phyloP scores from a whole-genome alignment of 2,888 invertebrate species.

The Agrilus cyanescens region DNA sequence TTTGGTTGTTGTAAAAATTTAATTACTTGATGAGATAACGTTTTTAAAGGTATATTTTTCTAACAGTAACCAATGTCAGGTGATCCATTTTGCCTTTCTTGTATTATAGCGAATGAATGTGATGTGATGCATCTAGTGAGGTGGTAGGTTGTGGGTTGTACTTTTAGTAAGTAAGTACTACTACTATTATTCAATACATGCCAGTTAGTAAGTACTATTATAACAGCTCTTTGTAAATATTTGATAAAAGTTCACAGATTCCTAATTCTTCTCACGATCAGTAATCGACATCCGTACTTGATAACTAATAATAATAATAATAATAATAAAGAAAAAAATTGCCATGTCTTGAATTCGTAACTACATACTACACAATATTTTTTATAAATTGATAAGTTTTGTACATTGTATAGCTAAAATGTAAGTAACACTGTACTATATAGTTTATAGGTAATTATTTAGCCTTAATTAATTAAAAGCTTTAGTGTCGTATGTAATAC shows the following conservation, averaged over 20 bases:
- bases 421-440: too few relatives aligned
- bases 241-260: not conserved
- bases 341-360: constrained; percentile 14
- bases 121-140: constrained; percentile 22
- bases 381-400: constrained; percentile 35
- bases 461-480: not conserved
- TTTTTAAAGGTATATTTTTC: constrained; percentile 13
- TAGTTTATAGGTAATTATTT: not conserved
- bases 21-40: constrained; percentile 7
- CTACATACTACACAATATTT: constrained; percentile 32
- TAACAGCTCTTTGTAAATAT: not conserved
- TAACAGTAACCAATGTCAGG: constrained; percentile 26
- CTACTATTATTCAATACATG: constrained; percentile 18
- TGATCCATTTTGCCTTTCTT: constrained; percentile 36
- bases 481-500: too few relatives aligned
- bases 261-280: not conserved
- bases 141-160: constrained; percentile 27
- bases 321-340: constrained; percentile 5
- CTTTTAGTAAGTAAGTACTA: constrained; percentile 17
- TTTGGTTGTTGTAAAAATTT: constrained; percentile 7
- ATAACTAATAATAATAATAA: not conserved
- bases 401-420: constrained; percentile 32
- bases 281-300: too few relatives aligned
- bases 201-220: constrained; percentile 6
- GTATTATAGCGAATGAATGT: constrained; percentile 20